Evolutionary conservation across 2,888 invertebrate genomes (phyloP).

Genomic region (Hypselothyrea guttata): DNA sequence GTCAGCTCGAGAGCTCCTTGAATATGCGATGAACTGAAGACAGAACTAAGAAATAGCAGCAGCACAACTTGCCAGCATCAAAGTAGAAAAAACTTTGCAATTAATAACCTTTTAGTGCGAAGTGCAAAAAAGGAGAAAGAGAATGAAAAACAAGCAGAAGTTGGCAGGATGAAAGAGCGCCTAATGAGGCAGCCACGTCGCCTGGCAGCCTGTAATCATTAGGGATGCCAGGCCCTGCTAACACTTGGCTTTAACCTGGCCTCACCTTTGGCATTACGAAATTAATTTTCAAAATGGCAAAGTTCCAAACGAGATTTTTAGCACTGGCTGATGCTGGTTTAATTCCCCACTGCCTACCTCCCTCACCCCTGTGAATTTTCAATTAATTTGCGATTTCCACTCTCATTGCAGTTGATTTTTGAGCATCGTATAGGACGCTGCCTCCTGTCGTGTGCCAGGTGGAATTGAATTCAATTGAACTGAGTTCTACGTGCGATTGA

Average conservation of each 20-base stretch:
- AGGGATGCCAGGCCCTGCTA: slow-evolving; percentile 13
- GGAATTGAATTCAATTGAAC: slow-evolving; percentile 5
- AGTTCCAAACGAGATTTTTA: slow-evolving; percentile 25
- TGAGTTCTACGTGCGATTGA: slow-evolving; percentile 19
- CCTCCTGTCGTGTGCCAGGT: neutral
- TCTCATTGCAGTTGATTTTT: slow-evolving; percentile 13
- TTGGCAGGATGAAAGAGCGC: slow-evolving; percentile 3
- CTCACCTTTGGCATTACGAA: slow-evolving; percentile 35
- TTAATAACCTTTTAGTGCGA: slow-evolving; percentile 29
- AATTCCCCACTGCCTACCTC: slow-evolving; percentile 2
- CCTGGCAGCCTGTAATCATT: slow-evolving; percentile 30
- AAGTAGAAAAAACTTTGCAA: slow-evolving; percentile 28
- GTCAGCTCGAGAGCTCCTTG: slow-evolving; percentile 34
- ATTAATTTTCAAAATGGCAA: slow-evolving; percentile 40
- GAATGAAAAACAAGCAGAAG: neutral
- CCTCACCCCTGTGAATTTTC: slow-evolving; percentile 36
- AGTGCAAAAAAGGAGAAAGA: neutral
- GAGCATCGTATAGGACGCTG: slow-evolving; percentile 23
- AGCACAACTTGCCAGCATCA: slow-evolving; percentile 9
- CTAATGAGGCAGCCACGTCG: slow-evolving; percentile 32
- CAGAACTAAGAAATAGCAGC: neutral
- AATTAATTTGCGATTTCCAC: slow-evolving; percentile 56
- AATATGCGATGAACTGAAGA: slow-evolving; percentile 22
- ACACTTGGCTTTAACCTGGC: slow-evolving; percentile 9
- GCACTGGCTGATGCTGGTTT: slow-evolving; percentile 17